Conservation (phyloP, 1,140 invertebrate species). For the Dendroctonus ponderosae region DNA sequence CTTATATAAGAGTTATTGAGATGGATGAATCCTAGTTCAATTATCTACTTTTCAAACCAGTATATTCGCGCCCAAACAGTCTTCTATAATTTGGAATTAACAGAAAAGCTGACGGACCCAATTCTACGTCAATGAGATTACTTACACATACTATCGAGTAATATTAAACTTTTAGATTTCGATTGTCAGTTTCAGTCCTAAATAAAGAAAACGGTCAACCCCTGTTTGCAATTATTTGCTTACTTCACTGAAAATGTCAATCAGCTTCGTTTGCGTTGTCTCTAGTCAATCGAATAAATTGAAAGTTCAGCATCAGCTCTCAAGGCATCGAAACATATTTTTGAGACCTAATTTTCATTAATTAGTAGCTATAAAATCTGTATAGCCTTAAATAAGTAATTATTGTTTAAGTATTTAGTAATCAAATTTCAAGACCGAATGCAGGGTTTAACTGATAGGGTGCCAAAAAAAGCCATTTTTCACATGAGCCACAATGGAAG, state of each 20-base stretch:
- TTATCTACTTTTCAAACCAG: too few relatives aligned
- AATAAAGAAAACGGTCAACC: slow-evolving; percentile 29
- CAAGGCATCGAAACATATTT: too few relatives aligned
- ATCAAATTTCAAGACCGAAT: too few relatives aligned
- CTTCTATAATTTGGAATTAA: too few relatives aligned
- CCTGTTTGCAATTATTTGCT: slow-evolving; percentile 24
- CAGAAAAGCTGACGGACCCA: too few relatives aligned
- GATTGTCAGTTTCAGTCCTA: slow-evolving; percentile 23
- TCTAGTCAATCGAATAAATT: slow-evolving; percentile 14
- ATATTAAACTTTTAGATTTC: slow-evolving; percentile 27
- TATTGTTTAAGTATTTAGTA: too few relatives aligned
- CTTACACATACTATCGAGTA: slow-evolving; percentile 5
- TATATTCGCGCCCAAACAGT: too few relatives aligned
- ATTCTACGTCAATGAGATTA: not conserved
- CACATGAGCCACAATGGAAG: slow-evolving; percentile 36
- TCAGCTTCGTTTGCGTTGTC: slow-evolving; percentile 14
- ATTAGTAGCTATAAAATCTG: too few relatives aligned
- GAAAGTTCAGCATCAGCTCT: not conserved
- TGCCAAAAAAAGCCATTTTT: slow-evolving; percentile 37
- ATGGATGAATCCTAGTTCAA: too few relatives aligned
- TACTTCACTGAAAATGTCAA: slow-evolving; percentile 22
- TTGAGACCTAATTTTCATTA: too few relatives aligned
- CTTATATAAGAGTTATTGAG: too few relatives aligned
- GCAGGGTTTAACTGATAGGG: not conserved
- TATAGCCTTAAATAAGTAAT: too few relatives aligned